Percentiles rank a stretch among this genome's conserved stretches.
Evolutionary conservation across 2,113 vertebrate genomes (phyloP).

Genomic region (Oxyura jamaicensis): DNA sequence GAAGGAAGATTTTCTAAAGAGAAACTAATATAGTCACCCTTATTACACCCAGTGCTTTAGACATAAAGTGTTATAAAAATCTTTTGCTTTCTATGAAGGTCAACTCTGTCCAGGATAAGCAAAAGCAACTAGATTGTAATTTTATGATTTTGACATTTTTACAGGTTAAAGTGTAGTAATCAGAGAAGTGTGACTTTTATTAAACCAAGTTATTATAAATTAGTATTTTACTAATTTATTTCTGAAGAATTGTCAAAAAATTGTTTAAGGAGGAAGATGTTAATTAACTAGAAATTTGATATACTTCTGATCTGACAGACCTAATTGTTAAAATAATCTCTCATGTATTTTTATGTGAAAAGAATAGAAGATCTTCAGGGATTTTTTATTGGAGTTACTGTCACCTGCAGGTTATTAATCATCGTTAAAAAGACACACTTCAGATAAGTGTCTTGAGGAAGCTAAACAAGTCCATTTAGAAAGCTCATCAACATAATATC

Average conservation of each 20-base stretch:
- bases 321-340: background rate
- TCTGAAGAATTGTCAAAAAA: background rate
- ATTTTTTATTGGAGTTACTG: slow-evolving; percentile 6
- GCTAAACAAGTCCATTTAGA: background rate
- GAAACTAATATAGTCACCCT: background rate
- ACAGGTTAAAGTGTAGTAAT: background rate
- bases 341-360: background rate
- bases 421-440: background rate
- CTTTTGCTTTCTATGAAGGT: accelerated
- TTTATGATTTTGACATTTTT: background rate
- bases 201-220: background rate
- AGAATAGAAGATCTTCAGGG: background rate
- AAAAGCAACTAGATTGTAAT: background rate
- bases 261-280: background rate
- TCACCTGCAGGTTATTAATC: background rate
- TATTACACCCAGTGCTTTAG: background rate
- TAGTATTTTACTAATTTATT: background rate
- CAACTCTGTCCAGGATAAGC: background rate
- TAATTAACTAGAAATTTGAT: background rate
- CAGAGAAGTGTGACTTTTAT: background rate
- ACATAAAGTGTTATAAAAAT: background rate
- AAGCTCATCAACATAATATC: background rate
- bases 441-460: background rate
- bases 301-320: background rate
- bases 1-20: background rate